Percentiles rank a stretch among this genome's conserved stretches.
phyloP scores from a whole-genome alignment of 1,140 invertebrate genomes.

The Chironomus striatipennis region DNA sequence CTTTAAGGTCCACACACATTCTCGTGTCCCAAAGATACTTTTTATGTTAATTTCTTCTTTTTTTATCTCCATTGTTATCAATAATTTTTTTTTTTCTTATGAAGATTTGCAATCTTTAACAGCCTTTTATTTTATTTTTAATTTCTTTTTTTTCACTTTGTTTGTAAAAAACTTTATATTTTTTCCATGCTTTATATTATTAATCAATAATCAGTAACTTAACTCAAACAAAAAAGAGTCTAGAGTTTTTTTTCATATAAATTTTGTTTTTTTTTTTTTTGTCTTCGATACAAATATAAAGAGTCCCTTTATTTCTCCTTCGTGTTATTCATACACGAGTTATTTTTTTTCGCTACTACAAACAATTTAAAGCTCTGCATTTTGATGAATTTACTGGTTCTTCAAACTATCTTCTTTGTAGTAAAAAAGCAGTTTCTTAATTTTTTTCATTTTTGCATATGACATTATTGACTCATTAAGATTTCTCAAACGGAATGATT shows the following conservation, averaged over 20 bases:
- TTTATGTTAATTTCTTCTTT: not conserved
- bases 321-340: not conserved
- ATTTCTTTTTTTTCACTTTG: too few relatives aligned
- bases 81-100: not conserved
- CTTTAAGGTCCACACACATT: not conserved
- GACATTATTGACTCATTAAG: not conserved
- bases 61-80: not conserved
- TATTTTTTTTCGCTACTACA: not conserved
- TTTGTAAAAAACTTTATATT: constrained; percentile 21
- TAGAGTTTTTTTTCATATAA: not conserved
- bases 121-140: not conserved
- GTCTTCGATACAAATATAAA: constrained; percentile 15
- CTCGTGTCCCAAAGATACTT: not conserved
- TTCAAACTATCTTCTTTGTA: not conserved
- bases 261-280: not conserved
- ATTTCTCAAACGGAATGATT: constrained; percentile 1
- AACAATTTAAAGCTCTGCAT: constrained; percentile 19
- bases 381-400: not conserved
- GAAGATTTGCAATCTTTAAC: constrained; percentile 14
- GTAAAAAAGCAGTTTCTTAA: too few relatives aligned
- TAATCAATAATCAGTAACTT: not conserved
- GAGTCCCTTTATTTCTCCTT: constrained; percentile 6
- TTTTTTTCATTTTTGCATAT: not conserved
- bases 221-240: not conserved
- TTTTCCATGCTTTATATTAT: constrained; percentile 2